Evolutionary conservation across 1,140 invertebrate species (phyloP), one percentile per base, ranked within the genome.

Genomic region (Leptestheria dahalacensis): DNA sequence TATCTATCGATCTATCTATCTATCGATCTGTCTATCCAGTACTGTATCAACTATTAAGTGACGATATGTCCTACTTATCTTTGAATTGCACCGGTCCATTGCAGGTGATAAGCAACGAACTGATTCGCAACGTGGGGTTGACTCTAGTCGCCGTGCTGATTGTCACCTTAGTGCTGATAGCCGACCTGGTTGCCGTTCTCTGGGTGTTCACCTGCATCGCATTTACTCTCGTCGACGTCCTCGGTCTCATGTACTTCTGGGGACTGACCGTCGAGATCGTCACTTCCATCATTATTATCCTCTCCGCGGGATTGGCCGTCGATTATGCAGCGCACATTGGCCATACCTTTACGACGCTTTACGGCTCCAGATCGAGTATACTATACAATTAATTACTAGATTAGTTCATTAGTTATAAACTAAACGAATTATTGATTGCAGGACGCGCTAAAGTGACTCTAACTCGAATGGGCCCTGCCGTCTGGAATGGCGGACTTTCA

Each of bases 321-420:
- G 79, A 80, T 68, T 80, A 80, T 62, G 74, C 78, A 0, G 77
- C 77, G 3, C 78, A 80, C 63, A 71, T 80, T 23, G 77, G 74
- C 47, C 68, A 79, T 58, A 75, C 73, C 48, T 80, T 79, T 61
- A 74, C 74, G 63, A 72, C 73, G 4, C 63, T 70, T 12, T 60
- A 66, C 4, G 75, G 75, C 51, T 73, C 66, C 15, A 70, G 70
- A 61, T 66, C 73, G 62, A 74, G 75, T 75, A 66, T 62, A 62
- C 29, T 24, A 28, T n/a, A 12, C 18, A 26, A 25, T n/a, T 53
- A 47, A 12, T 57, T 55, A n/a, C 21, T 59, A 6, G 4, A 41
- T 41, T 41, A 41, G 15, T 41, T 9, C 11, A 56, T 28, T 28
- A 6, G 12, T 55, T 23, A 53, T 54, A 24, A 15, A 63, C 15